These are phyloP conservation scores for Tortrix viridana DNA, from an alignment of 2,888 invertebrate genomes.

Conservation along the genomic window DNA sequence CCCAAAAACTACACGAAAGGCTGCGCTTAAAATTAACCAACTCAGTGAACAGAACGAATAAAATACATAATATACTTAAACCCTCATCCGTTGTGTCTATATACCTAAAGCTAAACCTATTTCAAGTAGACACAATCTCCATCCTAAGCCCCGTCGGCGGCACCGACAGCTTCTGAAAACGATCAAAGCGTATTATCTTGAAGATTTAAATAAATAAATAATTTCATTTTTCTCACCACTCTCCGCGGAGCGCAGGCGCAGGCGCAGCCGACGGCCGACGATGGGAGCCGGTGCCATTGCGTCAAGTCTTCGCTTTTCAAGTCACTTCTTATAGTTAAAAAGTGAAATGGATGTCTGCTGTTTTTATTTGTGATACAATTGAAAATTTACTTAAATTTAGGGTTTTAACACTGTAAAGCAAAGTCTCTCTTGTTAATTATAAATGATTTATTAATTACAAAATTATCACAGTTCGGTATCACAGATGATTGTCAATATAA, in stretches of 20 bases:
- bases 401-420: slow-evolving; percentile 20
- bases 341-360: slow-evolving; percentile 5
- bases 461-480: slow-evolving; percentile 35
- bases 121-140: slow-evolving; percentile 36
- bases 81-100: slow-evolving; percentile 56
- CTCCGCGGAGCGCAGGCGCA: slow-evolving; percentile 45
- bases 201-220: slow-evolving; percentile 48
- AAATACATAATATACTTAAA: slow-evolving; percentile 67
- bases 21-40: slow-evolving; percentile 28
- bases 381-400: not conserved
- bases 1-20: slow-evolving; percentile 11
- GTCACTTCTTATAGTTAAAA: slow-evolving; percentile 37
- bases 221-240: slow-evolving; percentile 52
- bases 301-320: slow-evolving; percentile 14
- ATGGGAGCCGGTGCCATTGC: not conserved
- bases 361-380: not conserved
- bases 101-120: slow-evolving; percentile 34
- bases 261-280: not conserved
- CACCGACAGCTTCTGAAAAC: slow-evolving; percentile 62
- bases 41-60: slow-evolving; percentile 43
- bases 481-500: slow-evolving; percentile 22
- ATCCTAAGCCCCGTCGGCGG: slow-evolving; percentile 39
- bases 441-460: slow-evolving; percentile 23
- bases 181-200: slow-evolving; percentile 75
- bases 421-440: slow-evolving; percentile 15